Conservation (phyloP, 2,113 vertebrate species). For the Megaceryle torquata region DNA sequence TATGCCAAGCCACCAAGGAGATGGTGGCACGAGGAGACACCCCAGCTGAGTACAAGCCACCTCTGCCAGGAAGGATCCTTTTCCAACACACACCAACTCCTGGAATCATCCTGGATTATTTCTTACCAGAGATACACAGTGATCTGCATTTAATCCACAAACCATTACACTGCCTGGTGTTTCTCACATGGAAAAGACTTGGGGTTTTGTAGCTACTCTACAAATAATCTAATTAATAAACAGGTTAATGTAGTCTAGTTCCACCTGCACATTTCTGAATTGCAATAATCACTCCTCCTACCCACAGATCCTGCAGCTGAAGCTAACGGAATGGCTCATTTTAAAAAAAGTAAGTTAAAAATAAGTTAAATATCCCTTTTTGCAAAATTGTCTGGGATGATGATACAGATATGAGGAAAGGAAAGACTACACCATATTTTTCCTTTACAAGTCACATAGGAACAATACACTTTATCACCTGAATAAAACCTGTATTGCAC, state of each 20-base stretch:
- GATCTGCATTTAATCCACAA: neutral
- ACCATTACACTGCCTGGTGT: neutral
- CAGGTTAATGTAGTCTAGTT: neutral
- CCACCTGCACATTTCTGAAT: neutral
- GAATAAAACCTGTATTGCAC: neutral
- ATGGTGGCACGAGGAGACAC: rapidly evolving
- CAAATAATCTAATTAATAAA: neutral
- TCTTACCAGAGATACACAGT: neutral
- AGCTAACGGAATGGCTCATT: neutral
- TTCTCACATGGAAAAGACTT: neutral
- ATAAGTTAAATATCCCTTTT: neutral
- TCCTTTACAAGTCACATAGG: neutral
- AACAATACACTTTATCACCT: neutral
- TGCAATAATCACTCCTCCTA: neutral
- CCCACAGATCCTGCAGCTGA: neutral
- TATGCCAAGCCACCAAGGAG: neutral
- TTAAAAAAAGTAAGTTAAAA: neutral
- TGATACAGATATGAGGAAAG: neutral
- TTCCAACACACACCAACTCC: neutral
- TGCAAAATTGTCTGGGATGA: neutral
- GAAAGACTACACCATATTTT: neutral
- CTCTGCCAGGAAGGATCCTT: neutral
- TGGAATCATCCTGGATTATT: neutral
- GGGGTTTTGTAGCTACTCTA: neutral
- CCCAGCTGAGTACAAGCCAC: rapidly evolving